Evolutionary conservation across 2,797 vertebrate genomes (phyloP).

Genomic region (Zalophus californianus): DNA sequence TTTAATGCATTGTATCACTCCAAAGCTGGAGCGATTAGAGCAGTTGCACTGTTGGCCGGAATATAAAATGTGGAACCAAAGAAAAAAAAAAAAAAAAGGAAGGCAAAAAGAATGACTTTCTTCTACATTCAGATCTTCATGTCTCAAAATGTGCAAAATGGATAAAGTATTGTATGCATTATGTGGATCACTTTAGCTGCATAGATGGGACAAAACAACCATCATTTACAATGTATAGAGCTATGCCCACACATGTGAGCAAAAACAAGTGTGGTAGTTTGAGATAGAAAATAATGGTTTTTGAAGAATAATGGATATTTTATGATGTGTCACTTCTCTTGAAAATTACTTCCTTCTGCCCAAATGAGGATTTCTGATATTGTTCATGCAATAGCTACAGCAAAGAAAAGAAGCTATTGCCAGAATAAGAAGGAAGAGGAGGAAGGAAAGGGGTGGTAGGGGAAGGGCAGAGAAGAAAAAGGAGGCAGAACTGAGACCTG

Average conservation of each 20-base stretch:
- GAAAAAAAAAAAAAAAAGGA: background rate
- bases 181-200: background rate
- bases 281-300: background rate
- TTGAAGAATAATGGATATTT: slow-evolving; percentile 32
- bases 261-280: background rate
- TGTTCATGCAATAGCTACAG: background rate
- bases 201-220: background rate
- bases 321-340: background rate
- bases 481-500: background rate
- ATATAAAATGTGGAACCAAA: slow-evolving; percentile 57
- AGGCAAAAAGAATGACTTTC: background rate
- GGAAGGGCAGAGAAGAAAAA: background rate
- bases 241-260: background rate
- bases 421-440: background rate
- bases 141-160: background rate
- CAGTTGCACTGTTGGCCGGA: slow-evolving; percentile 58
- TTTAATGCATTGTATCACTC: slow-evolving; percentile 74
- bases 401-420: background rate
- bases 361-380: background rate
- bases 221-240: background rate
- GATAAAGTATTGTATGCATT: background rate
- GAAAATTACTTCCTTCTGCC: background rate
- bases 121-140: background rate
- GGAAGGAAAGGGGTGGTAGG: background rate
- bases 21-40: slow-evolving; percentile 64